Percentiles rank a stretch among this genome's conserved stretches.
phyloP scores from a whole-genome alignment of 2,888 invertebrate species.

The Dicycla oo region DNA sequence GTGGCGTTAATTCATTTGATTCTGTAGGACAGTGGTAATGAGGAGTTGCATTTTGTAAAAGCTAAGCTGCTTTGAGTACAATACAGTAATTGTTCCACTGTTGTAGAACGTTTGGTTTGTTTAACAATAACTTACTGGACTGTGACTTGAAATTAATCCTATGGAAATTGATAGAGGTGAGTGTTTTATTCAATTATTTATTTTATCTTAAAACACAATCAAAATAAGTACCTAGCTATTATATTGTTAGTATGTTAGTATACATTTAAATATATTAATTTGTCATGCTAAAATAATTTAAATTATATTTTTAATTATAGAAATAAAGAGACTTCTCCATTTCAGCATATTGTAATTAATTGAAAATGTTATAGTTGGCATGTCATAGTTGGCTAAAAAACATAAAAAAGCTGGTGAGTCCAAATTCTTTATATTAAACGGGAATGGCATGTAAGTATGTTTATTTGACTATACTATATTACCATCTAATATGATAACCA shows the following conservation, averaged over 20 bases:
- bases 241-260: conserved; percentile 3
- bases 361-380: conserved; percentile 9
- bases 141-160: conserved; percentile 22
- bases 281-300: not conserved
- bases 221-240: not conserved
- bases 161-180: conserved; percentile 59
- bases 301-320: not conserved
- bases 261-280: conserved; percentile 23
- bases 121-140: conserved; percentile 16
- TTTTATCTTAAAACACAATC: conserved; percentile 2
- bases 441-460: conserved; percentile 29
- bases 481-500: not conserved
- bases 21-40: conserved; percentile 23
- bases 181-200: conserved; percentile 29
- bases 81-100: conserved; percentile 1
- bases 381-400: conserved; percentile 24
- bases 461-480: conserved; percentile 16
- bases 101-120: conserved; percentile 35
- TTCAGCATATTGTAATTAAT: conserved; percentile 26
- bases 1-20: conserved; percentile 14
- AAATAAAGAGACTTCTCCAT: conserved; percentile 15
- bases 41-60: conserved; percentile 22
- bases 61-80: conserved; percentile 9
- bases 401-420: conserved; percentile 18
- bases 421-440: conserved; percentile 19